Base-by-base conservation (phyloP, 1,140 invertebrate genomes). In the Yoshiicerus persimilis region DNA sequence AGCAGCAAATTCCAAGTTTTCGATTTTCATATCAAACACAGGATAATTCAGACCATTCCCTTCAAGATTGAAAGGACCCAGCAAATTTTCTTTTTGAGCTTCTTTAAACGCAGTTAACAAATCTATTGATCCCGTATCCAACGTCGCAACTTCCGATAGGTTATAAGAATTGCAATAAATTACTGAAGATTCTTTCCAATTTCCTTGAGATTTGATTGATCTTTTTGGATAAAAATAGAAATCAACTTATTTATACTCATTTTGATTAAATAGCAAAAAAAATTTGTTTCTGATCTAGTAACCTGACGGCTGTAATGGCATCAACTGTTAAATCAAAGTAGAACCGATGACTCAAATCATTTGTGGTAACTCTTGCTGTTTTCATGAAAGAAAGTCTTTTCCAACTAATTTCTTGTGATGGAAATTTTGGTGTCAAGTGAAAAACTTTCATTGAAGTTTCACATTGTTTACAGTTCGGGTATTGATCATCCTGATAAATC, bases 241-340 rank as follows among this genome's bases (percentile, higher is more conserved):
- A 41, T 41, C 9, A 41, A 11, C 9, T 8, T 41, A 41, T 11
- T 41, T 4, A 41, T 1, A 41, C 9, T 2, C 9, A 41, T 11
- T 11, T 41, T 1, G 39, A 41, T 41, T 41, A 41, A 41, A 41
- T 2, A 41, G 9, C 1, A 2, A 41, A 41, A 3, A 11, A 41
- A 41, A 41, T 56, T n/a, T n/a, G 4, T 13, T 41, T 41, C 13
- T 1, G n/a, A 56, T 56, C n/a, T 5, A 11, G 13, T 56, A n/a
- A 95, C 95, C 95, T 96, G 91, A 96, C 95, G 3, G 96, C 94
- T n/a, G 95, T 91, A 86, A 97, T 94, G 16, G 95, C 95, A 70
- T 95, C 92, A 34, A 96, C 92, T 6, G 95, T 94, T 32, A 98
- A 91, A 92, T 98, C 97, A 92, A 97, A 98, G 92, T 97, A 97